Base-by-base conservation (phyloP, 2,797 vertebrate genomes). In the Buceros bicornis region DNA sequence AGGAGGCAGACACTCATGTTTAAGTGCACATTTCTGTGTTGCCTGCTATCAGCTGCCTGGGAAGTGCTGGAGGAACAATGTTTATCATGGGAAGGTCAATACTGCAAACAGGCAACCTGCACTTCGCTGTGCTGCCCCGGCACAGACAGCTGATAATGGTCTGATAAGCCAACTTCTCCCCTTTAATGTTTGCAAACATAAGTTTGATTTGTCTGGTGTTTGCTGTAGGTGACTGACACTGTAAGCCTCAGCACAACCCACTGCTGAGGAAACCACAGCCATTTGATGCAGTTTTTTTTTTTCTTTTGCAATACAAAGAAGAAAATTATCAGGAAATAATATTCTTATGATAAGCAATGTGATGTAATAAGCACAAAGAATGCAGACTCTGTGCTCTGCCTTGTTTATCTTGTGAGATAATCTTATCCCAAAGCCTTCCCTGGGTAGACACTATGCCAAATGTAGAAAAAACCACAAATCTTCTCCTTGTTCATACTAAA, bases 1-100 rank as follows among this genome's bases (percentile, higher is more conserved):
- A 17, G 0, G 6, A 13, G 26, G 8, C 47, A 21, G 29, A 13
- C 22, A 4, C 29, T 3, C 0, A 2, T 5, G 56, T 26, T 15
- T 9, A 1, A 28, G 67, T 3, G 1, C 21, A 6, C 17, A 2
- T 50, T 57, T 26, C 24, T 26, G 26, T 2, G 3, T 3, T 24
- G 9, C 45, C 48, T 4, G 42, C 2, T 35, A 8, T 2, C 35
- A 24, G 6, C 26, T 35, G 74, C 47, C 25, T 3, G 35, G 37
- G 47, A 43, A 42, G 42, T 20, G 45, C 50, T 13, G 25, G 24
- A 25, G 29, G 16, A 29, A 1, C 29, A 2, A 8, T 0, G 16
- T 26, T 43, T 16, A 1, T 35, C 62, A 8, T 2, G 0, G 28
- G 16, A 37, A 33, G 29, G 70, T 16, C 40, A 13, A 10, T 6